These are phyloP conservation scores for Macrotrachela quadricornifera DNA, from an alignment of 1,140 invertebrate genomes.

Conservation along the genomic window DNA sequence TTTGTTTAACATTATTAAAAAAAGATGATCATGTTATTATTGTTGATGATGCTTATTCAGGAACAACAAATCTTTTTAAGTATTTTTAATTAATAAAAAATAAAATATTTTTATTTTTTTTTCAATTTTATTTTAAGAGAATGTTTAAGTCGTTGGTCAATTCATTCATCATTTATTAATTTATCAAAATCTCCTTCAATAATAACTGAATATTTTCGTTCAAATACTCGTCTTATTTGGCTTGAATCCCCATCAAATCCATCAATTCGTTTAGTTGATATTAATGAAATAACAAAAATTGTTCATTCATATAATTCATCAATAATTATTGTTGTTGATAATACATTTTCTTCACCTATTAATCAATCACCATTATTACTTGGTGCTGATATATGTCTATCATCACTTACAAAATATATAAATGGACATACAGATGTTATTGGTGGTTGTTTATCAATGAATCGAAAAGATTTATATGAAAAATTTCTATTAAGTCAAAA, in stretches of 20 bases:
- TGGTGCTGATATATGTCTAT: slow-evolving; percentile 72
- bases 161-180: slow-evolving; percentile 28
- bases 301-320: slow-evolving; percentile 35
- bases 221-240: slow-evolving; percentile 47
- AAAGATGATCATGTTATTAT: too few species aligned
- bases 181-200: slow-evolving; percentile 54
- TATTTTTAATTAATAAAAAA: slow-evolving; percentile 65
- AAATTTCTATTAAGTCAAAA: too few species aligned
- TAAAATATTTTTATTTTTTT: neutral
- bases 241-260: slow-evolving; percentile 96
- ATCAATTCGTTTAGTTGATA: slow-evolving; percentile 67
- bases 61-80: slow-evolving; percentile 67
- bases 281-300: slow-evolving; percentile 46
- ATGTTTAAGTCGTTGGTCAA: slow-evolving; percentile 3
- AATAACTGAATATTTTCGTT: too few species aligned
- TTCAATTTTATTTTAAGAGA: neutral
- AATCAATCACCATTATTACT: slow-evolving; percentile 48
- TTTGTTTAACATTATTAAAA: slow-evolving; percentile 30
- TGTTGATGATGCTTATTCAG: slow-evolving; percentile 39
- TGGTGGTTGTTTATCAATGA: slow-evolving; percentile 45
- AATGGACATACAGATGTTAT: slow-evolving; percentile 89
- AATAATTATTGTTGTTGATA: slow-evolving; percentile 74
- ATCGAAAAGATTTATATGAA: too few species aligned
- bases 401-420: slow-evolving; percentile 92
- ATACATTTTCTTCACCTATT: slow-evolving; percentile 62